Conservation (phyloP, 2,113 vertebrate species). For the Gobiocypris rarus region DNA sequence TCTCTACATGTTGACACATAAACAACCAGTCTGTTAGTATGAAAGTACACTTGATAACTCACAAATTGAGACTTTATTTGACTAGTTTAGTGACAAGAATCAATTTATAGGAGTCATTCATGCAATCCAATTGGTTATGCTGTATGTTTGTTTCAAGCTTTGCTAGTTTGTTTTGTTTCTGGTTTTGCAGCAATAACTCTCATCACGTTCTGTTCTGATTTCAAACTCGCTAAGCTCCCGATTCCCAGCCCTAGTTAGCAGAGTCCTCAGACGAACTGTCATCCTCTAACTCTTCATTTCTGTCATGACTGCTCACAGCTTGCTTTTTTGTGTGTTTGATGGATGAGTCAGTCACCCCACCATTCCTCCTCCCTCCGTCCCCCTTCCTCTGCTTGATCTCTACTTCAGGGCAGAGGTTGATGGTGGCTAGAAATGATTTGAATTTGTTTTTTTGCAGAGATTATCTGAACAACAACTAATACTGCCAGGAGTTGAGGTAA, state of each 20-base stretch:
- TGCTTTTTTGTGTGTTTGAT: conserved; percentile 36
- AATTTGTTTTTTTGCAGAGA: conserved; percentile 7
- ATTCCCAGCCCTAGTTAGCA: conserved; percentile 12
- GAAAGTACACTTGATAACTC: background rate
- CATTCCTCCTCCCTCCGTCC: background rate
- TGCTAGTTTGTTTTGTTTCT: background rate
- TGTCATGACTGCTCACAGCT: conserved; percentile 20
- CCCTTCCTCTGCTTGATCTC: conserved; percentile 1
- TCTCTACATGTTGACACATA: background rate
- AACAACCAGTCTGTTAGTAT: background rate
- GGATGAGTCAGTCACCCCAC: conserved; percentile 22
- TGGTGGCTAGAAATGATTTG: conserved; percentile 11
- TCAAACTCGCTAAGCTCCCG: background rate
- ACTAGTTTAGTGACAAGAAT: background rate
- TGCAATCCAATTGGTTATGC: background rate
- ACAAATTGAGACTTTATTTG: background rate
- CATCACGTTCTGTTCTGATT: background rate
- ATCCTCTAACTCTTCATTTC: conserved; percentile 4
- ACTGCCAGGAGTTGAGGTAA: background rate
- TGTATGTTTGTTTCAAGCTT: background rate
- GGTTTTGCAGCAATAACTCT: background rate
- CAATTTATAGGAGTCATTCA: background rate
- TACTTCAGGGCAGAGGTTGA: conserved; percentile 26
- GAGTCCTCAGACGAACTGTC: conserved; percentile 22
- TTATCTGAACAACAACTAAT: conserved; percentile 40